Conservation (phyloP, 2,888 invertebrate genomes). For the Nomada lathburiana region DNA sequence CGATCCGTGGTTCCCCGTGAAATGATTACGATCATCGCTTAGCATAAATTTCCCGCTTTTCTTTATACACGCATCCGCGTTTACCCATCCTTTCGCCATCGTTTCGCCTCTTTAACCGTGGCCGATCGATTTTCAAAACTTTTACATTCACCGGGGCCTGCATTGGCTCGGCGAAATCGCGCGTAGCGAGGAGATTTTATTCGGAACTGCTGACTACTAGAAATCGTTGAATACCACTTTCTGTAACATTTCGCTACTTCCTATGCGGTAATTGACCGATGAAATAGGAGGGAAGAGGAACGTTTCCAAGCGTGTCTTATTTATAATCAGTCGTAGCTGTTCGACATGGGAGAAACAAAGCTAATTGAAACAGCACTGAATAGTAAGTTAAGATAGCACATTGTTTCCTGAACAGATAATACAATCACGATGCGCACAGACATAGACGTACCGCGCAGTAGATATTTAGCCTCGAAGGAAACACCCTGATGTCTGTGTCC, state of each 20-base stretch:
- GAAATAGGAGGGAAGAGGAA: constrained; percentile 15
- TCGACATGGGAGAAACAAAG: background rate
- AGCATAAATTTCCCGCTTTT: constrained; percentile 52
- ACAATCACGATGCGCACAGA: background rate
- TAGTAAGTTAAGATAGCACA: constrained; percentile 16
- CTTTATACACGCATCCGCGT: constrained; percentile 8
- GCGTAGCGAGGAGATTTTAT: constrained; percentile 34
- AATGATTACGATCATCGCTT: constrained; percentile 57
- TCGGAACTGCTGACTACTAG: constrained; percentile 38
- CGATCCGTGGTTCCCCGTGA: constrained; percentile 29
- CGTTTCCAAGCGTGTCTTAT: too few relatives aligned
- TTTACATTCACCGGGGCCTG: constrained; percentile 22
- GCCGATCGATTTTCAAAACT: constrained; percentile 54
- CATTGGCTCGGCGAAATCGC: background rate
- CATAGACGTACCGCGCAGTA: constrained; percentile 12
- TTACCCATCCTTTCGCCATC: background rate
- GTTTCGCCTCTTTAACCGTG: constrained; percentile 22
- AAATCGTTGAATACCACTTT: constrained; percentile 57
- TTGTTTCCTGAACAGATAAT: background rate
- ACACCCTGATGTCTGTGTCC: constrained; percentile 40
- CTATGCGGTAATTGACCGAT: constrained; percentile 27
- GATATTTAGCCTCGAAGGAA: constrained; percentile 35
- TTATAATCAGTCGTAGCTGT: background rate
- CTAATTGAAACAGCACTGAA: background rate
- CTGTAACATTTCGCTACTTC: constrained; percentile 37